phyloP scores from a whole-genome alignment of 2,113 vertebrate species.

The Tyrannus savana region DNA sequence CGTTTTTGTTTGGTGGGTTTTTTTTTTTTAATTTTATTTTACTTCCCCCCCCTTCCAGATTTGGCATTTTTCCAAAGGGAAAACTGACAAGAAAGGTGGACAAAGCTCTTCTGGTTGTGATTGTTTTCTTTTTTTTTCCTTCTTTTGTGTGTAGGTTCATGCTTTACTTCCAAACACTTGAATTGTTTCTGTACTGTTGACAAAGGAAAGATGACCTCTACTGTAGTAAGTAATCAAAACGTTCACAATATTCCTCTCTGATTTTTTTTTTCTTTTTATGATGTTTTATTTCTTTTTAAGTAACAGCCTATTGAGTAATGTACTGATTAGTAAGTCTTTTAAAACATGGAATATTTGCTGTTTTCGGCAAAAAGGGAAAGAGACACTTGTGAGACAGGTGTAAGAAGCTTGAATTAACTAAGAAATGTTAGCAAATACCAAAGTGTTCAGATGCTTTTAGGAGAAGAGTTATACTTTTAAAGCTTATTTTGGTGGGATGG shows the following conservation, averaged over 20 bases:
- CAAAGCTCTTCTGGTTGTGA: not conserved
- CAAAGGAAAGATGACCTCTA: slow-evolving; percentile 63
- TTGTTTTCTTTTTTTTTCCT: not conserved
- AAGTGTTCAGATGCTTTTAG: not conserved
- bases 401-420: not conserved
- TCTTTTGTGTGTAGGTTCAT: slow-evolving; percentile 1
- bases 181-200: slow-evolving; percentile 37
- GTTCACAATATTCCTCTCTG: not conserved
- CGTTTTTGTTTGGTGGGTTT: not conserved
- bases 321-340: not conserved
- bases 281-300: not conserved
- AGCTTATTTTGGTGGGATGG: not conserved
- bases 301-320: not conserved
- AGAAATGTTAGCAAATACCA: too few relatives aligned
- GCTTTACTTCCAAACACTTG: not conserved
- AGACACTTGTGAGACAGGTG: not conserved
- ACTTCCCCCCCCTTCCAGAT: not conserved
- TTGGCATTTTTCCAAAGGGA: not conserved
- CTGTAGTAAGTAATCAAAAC: slow-evolving; percentile 67
- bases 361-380: not conserved
- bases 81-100: not conserved
- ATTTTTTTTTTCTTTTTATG: not conserved
- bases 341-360: not conserved
- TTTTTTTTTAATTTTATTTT: not conserved
- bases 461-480: not conserved